Conservation (phyloP, 2,888 invertebrate species). For the Pristionchus exspectatus region DNA sequence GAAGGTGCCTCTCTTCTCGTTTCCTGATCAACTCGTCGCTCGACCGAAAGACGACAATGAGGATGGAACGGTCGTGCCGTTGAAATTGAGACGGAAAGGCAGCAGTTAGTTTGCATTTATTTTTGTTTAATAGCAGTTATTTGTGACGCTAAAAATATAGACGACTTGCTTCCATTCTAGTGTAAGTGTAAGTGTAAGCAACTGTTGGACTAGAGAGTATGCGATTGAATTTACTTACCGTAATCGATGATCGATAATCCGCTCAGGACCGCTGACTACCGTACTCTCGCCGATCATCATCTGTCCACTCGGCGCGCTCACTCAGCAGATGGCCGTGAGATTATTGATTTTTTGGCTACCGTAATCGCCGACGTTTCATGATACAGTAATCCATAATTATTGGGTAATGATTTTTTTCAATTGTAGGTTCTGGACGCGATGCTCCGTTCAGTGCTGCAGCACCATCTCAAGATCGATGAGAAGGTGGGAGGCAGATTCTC, state of each 20-base stretch:
- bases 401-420: neutral
- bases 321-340: constrained; percentile 46
- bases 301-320: constrained; percentile 23
- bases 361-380: neutral
- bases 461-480: constrained; percentile 21
- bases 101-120: neutral
- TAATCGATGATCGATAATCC: neutral
- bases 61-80: neutral
- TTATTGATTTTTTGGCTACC: neutral
- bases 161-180: neutral
- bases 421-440: constrained; percentile 38
- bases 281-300: constrained; percentile 46
- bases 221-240: neutral
- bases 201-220: no score
- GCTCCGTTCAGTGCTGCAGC: constrained; percentile 22
- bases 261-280: constrained; percentile 23
- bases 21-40: constrained; percentile 49
- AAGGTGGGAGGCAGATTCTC: neutral
- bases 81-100: constrained; percentile 18
- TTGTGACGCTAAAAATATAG: neutral
- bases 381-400: neutral
- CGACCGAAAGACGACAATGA: constrained; percentile 7
- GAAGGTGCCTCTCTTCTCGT: constrained; percentile 26
- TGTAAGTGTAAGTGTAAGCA: no score
- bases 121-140: neutral